Evolutionary conservation across 2,888 invertebrate species (phyloP).

Genomic region (Gari tellinella): DNA sequence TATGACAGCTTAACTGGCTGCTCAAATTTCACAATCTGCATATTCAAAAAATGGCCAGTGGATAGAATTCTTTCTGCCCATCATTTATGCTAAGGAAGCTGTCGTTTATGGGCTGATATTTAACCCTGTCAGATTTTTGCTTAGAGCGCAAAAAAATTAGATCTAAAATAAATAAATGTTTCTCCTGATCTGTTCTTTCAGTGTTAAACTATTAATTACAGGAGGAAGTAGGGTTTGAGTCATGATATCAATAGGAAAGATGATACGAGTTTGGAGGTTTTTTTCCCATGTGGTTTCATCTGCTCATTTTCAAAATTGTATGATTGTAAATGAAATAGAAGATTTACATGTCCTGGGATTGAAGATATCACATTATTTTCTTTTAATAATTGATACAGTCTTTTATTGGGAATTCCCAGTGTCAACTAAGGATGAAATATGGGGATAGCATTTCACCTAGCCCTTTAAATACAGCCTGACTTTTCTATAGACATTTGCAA

Average conservation of each 20-base stretch:
- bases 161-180: conserved; percentile 32
- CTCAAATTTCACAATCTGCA: no score
- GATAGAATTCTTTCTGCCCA: no score
- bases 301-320: conserved; percentile 5
- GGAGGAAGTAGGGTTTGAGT: conserved; percentile 13
- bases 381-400: conserved; percentile 55
- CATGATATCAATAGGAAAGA: no score
- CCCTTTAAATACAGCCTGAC: no score
- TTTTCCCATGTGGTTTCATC: conserved; percentile 28
- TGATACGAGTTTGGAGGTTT: no score
- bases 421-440: conserved; percentile 37
- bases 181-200: conserved; percentile 15
- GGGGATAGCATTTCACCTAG: conserved; percentile 18
- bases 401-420: conserved; percentile 36
- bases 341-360: background rate
- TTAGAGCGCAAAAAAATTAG: background rate
- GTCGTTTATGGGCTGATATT: no score
- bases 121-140: no score
- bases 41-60: no score
- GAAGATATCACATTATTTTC: conserved; percentile 48
- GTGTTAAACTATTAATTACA: conserved; percentile 45
- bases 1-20: no score
- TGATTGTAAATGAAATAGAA: conserved; percentile 15
- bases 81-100: no score
- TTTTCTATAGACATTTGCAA: no score